Evolutionary conservation across 2,113 vertebrate genomes (phyloP).

Genomic region (Dolichotis patagonum): DNA sequence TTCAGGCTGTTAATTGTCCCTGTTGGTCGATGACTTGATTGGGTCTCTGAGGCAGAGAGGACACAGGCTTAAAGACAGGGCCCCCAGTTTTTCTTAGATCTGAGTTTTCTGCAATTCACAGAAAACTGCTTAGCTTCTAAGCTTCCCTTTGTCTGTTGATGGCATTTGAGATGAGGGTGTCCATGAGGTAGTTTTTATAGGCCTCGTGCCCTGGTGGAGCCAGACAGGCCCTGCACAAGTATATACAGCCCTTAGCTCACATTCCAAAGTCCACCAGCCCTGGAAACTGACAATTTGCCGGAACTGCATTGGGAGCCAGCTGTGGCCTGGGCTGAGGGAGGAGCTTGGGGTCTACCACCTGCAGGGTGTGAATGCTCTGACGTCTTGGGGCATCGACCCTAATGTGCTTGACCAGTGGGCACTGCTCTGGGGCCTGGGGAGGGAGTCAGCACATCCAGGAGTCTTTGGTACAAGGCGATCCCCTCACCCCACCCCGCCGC

Average conservation of each 20-base stretch:
- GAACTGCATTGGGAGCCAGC: neutral
- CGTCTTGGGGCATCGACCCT: neutral
- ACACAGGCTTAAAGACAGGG: neutral
- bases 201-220: neutral
- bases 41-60: neutral
- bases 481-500: neutral
- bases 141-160: neutral
- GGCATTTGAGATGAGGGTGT: neutral
- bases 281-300: neutral
- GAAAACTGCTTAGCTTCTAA: neutral
- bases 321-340: neutral
- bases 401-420: neutral
- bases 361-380: neutral
- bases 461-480: neutral
- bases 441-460: rapidly evolving
- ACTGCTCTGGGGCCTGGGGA: rapidly evolving
- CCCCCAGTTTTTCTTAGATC: neutral
- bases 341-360: neutral
- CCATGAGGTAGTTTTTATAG: neutral
- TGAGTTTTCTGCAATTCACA: neutral
- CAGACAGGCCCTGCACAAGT: no score
- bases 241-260: neutral
- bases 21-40: neutral
- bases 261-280: neutral
- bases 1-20: neutral